phyloP scores from a whole-genome alignment of 1,140 invertebrate species.

The Vanessa atalanta region DNA sequence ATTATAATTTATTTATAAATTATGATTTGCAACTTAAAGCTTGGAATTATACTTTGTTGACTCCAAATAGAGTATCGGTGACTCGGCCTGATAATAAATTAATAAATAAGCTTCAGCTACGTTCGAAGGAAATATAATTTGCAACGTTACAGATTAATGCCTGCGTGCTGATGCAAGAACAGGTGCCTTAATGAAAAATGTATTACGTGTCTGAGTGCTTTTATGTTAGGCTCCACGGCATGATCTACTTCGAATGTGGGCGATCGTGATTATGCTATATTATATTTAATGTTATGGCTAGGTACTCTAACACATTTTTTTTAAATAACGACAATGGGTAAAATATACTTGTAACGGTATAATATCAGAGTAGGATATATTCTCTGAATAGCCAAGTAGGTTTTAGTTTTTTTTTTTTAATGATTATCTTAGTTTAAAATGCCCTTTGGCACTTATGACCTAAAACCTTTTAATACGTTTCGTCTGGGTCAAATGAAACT shows the following conservation, averaged over 20 bases:
- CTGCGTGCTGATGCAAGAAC: conserved; percentile 35
- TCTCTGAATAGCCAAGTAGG: not conserved
- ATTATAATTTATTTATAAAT: conserved; percentile 31
- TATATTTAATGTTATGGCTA: not conserved
- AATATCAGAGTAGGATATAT: too few relatives aligned
- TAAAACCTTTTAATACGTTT: conserved; percentile 49
- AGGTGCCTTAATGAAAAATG: conserved; percentile 44
- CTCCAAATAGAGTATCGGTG: conserved; percentile 36
- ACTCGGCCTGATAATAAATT: conserved; percentile 22
- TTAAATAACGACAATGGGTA: not conserved
- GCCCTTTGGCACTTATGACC: conserved; percentile 32
- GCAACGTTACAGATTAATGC: conserved; percentile 31
- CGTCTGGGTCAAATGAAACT: not conserved
- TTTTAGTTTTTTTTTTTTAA: not conserved
- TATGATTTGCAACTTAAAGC: conserved; percentile 38
- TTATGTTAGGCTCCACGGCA: conserved; percentile 13
- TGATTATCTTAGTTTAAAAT: not conserved
- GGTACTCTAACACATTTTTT: not conserved
- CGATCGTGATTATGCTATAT: not conserved
- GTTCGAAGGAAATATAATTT: conserved; percentile 27
- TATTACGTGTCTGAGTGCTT: conserved; percentile 31
- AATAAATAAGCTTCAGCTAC: conserved; percentile 31
- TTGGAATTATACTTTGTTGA: conserved; percentile 26
- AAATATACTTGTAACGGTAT: too few relatives aligned
- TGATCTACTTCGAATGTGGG: not conserved